phyloP scores from a whole-genome alignment of 2,888 invertebrate species.

The Orchestes rusci region DNA sequence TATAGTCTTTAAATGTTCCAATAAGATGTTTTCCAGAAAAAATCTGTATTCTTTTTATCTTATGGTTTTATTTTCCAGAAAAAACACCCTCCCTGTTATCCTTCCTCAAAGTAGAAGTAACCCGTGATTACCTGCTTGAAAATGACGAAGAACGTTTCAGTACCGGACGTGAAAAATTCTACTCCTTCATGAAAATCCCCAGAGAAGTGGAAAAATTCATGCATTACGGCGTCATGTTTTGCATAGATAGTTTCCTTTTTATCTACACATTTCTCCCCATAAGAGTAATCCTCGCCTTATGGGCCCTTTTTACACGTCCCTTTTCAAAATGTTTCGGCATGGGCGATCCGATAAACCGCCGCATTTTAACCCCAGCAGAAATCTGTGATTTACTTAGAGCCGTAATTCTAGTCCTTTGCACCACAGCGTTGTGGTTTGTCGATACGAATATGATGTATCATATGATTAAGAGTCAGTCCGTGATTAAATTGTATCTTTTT shows the following conservation, averaged over 20 bases:
- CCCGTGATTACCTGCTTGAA: constrained; percentile 87
- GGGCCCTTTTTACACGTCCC: constrained; percentile 69
- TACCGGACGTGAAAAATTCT: constrained; percentile 89
- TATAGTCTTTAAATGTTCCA: too few relatives aligned
- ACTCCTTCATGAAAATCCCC: constrained; percentile 94
- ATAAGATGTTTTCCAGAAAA: constrained; percentile 1
- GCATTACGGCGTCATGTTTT: constrained; percentile 90
- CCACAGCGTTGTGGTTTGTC: constrained; percentile 79
- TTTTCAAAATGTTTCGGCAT: constrained; percentile 65
- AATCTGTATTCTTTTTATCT: constrained; percentile 16
- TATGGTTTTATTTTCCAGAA: constrained; percentile 28
- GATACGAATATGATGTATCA: constrained; percentile 99
- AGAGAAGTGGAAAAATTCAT: constrained; percentile 87
- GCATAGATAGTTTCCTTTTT: constrained; percentile 95
- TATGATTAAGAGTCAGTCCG: constrained; percentile 93
- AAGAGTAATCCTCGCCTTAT: constrained; percentile 79
- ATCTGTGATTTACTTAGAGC: constrained; percentile 95
- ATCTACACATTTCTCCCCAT: constrained; percentile 96
- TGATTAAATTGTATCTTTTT: constrained; percentile 98
- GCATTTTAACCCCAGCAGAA: constrained; percentile 77
- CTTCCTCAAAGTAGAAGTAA: constrained; percentile 81
- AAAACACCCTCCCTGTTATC: constrained; percentile 48
- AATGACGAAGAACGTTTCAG: constrained; percentile 93
- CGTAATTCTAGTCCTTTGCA: constrained; percentile 75
- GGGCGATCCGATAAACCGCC: constrained; percentile 43